These are phyloP conservation scores for Tinea semifulvella DNA, from an alignment of 2,888 invertebrate genomes.

Conservation along the genomic window DNA sequence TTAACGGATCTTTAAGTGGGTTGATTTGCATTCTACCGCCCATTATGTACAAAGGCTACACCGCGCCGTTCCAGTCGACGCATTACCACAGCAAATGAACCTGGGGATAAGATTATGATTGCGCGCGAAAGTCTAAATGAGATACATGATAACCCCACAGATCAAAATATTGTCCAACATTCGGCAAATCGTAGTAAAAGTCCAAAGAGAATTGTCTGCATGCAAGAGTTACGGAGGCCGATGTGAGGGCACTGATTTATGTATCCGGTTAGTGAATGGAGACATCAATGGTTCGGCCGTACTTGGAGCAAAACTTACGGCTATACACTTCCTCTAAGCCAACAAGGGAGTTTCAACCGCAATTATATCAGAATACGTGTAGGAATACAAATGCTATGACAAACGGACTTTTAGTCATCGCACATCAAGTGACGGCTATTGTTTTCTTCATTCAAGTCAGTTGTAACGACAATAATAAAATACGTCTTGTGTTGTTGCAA, in stretches of 20 bases:
- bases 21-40: too few species aligned
- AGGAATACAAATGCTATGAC: not conserved
- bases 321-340: conserved; percentile 5
- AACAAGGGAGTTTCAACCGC: conserved; percentile 17
- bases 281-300: conserved; percentile 45
- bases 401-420: not conserved
- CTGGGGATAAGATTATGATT: too few species aligned
- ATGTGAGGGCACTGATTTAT: conserved; percentile 43
- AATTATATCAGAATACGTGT: not conserved
- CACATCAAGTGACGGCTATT: not conserved
- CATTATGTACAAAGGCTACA: too few species aligned
- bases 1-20: too few species aligned
- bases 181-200: conserved; percentile 6
- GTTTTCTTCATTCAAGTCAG: conserved; percentile 7
- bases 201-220: conserved; percentile 3
- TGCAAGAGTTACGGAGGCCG: conserved; percentile 13
- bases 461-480: conserved; percentile 10
- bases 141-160: too few species aligned
- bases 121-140: too few species aligned
- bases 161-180: too few species aligned
- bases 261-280: conserved; percentile 51
- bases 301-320: conserved; percentile 30
- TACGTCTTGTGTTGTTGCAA: conserved; percentile 1
- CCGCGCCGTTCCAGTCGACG: too few species aligned
- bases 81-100: too few species aligned